Evolutionary conservation across 2,797 vertebrate genomes (phyloP).

Genomic region (Peromyscus nudipes): DNA sequence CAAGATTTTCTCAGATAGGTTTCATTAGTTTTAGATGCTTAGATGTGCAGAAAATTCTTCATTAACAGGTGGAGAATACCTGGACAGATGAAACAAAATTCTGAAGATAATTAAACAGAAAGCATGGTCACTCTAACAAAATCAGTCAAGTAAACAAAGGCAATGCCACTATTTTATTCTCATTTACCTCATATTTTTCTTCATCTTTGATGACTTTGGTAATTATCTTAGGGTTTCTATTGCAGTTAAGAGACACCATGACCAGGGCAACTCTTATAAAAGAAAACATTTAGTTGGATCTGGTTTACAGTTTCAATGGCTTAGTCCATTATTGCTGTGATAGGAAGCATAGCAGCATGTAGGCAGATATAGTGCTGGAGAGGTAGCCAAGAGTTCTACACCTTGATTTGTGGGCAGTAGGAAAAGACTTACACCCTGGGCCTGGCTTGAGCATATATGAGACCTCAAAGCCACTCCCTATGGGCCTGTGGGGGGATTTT

Average conservation of each 20-base stretch:
- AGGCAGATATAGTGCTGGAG: not conserved
- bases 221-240: not conserved
- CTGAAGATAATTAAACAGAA: slow-evolving; percentile 46
- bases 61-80: slow-evolving; percentile 27
- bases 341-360: not conserved
- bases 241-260: not conserved
- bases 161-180: slow-evolving; percentile 24
- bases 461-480: not conserved
- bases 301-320: not conserved
- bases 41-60: slow-evolving; percentile 14
- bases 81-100: slow-evolving; percentile 36
- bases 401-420: not conserved
- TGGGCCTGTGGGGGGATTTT: not conserved
- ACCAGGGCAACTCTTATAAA: not conserved
- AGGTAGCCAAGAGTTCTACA: not conserved
- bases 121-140: not conserved
- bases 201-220: slow-evolving; percentile 38
- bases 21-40: slow-evolving; percentile 14
- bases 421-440: not conserved
- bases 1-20: slow-evolving; percentile 22
- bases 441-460: not conserved
- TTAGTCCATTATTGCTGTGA: not conserved
- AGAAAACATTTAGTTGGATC: not conserved
- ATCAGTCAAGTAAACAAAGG: slow-evolving; percentile 28
- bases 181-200: slow-evolving; percentile 27